Percentiles rank a stretch among this genome's conserved stretches.
Evolutionary conservation across 2,797 vertebrate genomes (phyloP).

Genomic region (Oreochromis grahami): DNA sequence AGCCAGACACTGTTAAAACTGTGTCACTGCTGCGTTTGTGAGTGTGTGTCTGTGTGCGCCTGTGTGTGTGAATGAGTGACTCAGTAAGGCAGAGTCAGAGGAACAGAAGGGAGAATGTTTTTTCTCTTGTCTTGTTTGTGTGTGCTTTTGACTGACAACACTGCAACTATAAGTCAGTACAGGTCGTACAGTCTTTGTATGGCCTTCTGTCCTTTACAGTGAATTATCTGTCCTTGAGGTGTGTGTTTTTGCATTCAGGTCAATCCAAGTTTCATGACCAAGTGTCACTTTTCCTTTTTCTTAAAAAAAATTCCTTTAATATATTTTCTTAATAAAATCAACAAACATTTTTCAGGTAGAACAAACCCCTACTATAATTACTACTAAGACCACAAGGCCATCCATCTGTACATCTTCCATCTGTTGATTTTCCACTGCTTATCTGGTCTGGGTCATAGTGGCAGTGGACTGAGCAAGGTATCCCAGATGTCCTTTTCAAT

Average conservation of each 20-base stretch:
- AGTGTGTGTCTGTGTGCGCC: neutral
- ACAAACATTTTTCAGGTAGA: neutral
- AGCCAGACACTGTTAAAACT: slow-evolving; percentile 40
- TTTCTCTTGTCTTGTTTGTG: slow-evolving; percentile 18
- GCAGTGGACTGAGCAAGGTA: neutral
- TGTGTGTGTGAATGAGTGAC: neutral
- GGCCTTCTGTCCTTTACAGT: slow-evolving; percentile 15
- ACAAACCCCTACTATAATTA: neutral
- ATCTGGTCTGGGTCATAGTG: neutral
- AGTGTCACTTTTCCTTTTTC: neutral
- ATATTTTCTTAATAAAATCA: neutral
- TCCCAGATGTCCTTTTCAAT: neutral
- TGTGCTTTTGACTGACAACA: slow-evolving; percentile 46
- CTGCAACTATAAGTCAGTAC: slow-evolving; percentile 29
- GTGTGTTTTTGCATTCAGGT: slow-evolving; percentile 12
- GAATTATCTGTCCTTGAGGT: slow-evolving; percentile 29
- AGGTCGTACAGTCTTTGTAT: slow-evolving; percentile 25
- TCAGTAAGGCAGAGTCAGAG: neutral
- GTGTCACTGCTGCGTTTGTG: slow-evolving; percentile 2
- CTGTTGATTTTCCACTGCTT: neutral
- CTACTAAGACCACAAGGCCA: neutral
- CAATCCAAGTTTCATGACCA: neutral
- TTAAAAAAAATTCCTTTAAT: neutral
- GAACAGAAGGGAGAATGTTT: neutral
- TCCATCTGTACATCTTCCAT: neutral